phyloP scores from a whole-genome alignment of 2,888 invertebrate species.

The Callyntrura sp. region DNA sequence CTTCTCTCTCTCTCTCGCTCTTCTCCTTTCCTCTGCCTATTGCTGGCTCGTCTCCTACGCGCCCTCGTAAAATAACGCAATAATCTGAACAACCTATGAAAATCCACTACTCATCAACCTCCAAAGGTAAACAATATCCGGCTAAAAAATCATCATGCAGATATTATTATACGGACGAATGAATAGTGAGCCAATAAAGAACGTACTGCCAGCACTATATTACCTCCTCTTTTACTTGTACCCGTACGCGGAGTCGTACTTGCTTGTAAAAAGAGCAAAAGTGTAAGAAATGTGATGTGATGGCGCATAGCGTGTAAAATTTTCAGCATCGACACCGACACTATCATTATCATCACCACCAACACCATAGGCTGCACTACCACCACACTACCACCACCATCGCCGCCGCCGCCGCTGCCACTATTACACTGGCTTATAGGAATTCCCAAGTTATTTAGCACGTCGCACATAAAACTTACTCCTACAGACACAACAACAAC shows the following conservation, averaged over 20 bases:
- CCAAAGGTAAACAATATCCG: constrained; percentile 76
- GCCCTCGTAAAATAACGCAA: constrained; percentile 76
- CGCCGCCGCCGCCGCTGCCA: constrained; percentile 22
- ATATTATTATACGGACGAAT: constrained; percentile 38
- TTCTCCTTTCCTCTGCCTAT: background rate
- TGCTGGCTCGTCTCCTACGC: constrained; percentile 50
- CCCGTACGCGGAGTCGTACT: background rate
- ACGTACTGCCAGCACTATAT: background rate
- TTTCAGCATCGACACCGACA: constrained; percentile 63
- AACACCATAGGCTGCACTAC: background rate
- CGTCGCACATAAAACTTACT: constrained; percentile 57
- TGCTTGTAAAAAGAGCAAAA: constrained; percentile 45
- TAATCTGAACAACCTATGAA: constrained; percentile 76
- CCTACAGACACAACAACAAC: constrained; percentile 54
- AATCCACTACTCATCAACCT: constrained; percentile 68
- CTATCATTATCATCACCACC: constrained; percentile 25
- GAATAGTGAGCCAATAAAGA: constrained; percentile 1
- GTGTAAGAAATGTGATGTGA: constrained; percentile 68
- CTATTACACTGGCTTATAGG: constrained; percentile 48
- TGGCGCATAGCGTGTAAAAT: constrained; percentile 63
- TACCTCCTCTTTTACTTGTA: background rate
- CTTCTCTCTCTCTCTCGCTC: background rate
- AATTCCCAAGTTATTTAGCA: constrained; percentile 76
- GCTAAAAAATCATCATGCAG: constrained; percentile 72
- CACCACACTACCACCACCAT: background rate